Conservation (phyloP, 2,797 vertebrate genomes). For the Rhodeus uyekii region DNA sequence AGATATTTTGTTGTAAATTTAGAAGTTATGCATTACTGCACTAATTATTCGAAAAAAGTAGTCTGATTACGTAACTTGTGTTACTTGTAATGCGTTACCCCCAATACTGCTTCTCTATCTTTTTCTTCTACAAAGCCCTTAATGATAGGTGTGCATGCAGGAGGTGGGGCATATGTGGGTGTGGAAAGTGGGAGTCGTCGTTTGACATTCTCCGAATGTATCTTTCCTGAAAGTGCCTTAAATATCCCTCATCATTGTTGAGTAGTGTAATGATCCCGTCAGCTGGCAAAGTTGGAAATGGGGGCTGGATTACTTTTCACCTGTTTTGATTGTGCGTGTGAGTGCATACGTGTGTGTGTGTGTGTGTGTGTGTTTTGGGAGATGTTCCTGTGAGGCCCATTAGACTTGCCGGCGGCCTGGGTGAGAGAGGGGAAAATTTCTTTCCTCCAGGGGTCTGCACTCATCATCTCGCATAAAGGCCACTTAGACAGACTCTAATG, state of each 20-base stretch:
- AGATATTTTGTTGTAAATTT: too few species aligned
- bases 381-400: slow-evolving; percentile 8
- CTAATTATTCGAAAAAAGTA: too few species aligned
- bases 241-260: slow-evolving; percentile 34
- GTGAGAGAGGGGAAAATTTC: neutral
- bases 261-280: slow-evolving; percentile 46
- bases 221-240: slow-evolving; percentile 27
- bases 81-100: too few species aligned
- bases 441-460: neutral
- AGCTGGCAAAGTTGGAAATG: slow-evolving; percentile 17
- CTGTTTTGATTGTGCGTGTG: slow-evolving; percentile 25
- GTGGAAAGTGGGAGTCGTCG: neutral
- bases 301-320: slow-evolving; percentile 25
- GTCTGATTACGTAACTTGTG: too few species aligned
- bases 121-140: slow-evolving; percentile 11
- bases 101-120: neutral
- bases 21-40: too few species aligned
- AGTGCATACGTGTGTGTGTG: neutral
- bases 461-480: slow-evolving; percentile 17
- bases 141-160: slow-evolving; percentile 10
- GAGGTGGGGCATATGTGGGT: neutral
- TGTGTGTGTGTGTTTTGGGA: neutral
- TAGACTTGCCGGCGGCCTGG: neutral
- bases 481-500: slow-evolving; percentile 17
- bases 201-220: slow-evolving; percentile 30